Evolutionary conservation across 2,113 vertebrate genomes (phyloP), one percentile per base, ranked within the genome.

Genomic region (Daboia siamensis): DNA sequence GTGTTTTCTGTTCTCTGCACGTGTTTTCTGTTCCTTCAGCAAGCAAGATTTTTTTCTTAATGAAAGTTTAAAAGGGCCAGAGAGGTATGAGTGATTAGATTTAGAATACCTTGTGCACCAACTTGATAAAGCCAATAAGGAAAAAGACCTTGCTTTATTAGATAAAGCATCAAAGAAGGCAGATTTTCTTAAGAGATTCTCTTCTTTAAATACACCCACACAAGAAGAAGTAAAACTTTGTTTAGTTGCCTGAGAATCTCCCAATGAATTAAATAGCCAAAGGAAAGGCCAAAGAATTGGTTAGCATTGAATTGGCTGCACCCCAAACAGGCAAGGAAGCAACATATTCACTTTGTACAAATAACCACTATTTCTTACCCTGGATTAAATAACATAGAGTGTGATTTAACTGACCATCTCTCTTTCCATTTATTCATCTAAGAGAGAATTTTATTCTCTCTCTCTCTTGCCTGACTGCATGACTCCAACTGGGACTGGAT

Each of bases 51-150:
- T 54, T 44, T 94, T 94, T 94, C 90, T 91, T 94, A 95, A 90
- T 94, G 94, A 87, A 94, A 94, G 56, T 94, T 88, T 85, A 59
- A 90, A 0, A 85, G 44, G 52, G 90, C 69, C 33, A 0, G 94
- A 46, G 87, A 44, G 0, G 93, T 90, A 39, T 17, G 88, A 95
- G 91, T 57, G 92, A 95, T 94, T 93, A 94, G 94, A 95, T 89
- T 91, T 90, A 88, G 95, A 92, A 95, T 95, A 97, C 26, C 93
- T 96, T 96, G 96, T 39, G 0, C 94, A 95, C 93, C 96, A 93
- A 95, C 91, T 90, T 33, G 95, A 95, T 96, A 96, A 96, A 44
- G 95, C 92, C 92, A 96, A 96, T 90, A 95, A 94, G 12, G 33
- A 86, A 86, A 93, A 96, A 95, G 92, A 94, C 94, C 69, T 52